Base-by-base conservation (phyloP, 2,888 invertebrate genomes). In the Agonopterix subpropinquella region DNA sequence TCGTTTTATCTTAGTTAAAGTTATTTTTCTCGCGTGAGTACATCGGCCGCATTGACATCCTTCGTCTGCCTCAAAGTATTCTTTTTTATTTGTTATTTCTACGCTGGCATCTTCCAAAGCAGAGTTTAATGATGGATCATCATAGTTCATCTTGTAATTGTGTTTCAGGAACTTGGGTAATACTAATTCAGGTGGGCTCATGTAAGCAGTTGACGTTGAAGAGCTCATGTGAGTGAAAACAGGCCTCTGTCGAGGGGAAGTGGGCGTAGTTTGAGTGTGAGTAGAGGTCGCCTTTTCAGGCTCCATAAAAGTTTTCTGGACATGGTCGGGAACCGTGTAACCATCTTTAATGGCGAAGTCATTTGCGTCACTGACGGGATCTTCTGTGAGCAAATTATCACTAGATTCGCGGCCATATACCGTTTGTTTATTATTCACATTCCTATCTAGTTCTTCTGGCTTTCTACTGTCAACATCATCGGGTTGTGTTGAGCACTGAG, bases 181-280 rank as follows among this genome's bases (percentile, higher is more conserved):
- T 9, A 89, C 71, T 53, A 78, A 61, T 52, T 89, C 89, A 41
- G 89, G 89, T 5, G 89, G 89, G 54, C 89, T 89, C 87, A 89
- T 80, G 53, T 89, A 89, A 0, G 88, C 79, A 8, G 89, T 89
- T 2, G 89, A 89, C 10, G 87, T 86, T 1, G 89, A 87, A 10
- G 89, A 88, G 58, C 87, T 87, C 79, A 88, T 82, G 48, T 84
- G 86, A 53, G 77, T 64, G 53, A 76, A 74, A 5, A 73, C 59
- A 4, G 85, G 85, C 56, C 76, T 72, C 39, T 69, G 63, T 43
- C 56, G 60, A 1, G 84, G 79, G 5, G 86, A 78, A 50, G 62
- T 71, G 11, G 70, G 60, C 2, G 72, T 68, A 8, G 88, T 88
- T 61, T 88, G 88, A 8, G 87, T 86, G 51, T 70, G 82, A 0